Conservation (phyloP, 2,113 vertebrate genomes). For the Salminus brasiliensis region DNA sequence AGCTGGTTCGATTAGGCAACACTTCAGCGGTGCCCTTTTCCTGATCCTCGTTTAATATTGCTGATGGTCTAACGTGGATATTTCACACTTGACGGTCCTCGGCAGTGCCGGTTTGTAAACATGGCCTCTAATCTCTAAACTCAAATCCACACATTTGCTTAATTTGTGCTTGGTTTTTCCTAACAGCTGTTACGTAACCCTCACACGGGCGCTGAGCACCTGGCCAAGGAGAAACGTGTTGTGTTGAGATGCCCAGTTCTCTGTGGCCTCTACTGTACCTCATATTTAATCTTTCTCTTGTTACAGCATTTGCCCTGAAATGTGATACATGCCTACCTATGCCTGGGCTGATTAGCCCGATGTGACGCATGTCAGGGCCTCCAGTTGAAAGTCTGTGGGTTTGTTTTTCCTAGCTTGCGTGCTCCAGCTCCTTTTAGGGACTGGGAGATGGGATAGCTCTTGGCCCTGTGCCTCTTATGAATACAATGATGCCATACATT, state of each 20-base stretch:
- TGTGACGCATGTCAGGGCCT: not conserved
- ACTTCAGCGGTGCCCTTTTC: constrained; percentile 43
- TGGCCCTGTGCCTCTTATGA: constrained; percentile 34
- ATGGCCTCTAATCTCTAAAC: constrained; percentile 14
- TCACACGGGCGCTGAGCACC: not conserved
- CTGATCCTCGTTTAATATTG: constrained; percentile 48
- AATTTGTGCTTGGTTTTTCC: constrained; percentile 51
- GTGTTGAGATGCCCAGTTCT: not conserved
- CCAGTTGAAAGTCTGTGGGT: not conserved
- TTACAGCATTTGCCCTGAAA: not conserved
- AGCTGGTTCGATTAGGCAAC: constrained; percentile 29
- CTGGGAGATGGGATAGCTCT: constrained; percentile 12
- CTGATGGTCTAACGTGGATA: constrained; percentile 41
- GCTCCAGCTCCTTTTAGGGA: not conserved
- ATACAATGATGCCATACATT: constrained; percentile 46
- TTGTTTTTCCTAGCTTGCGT: not conserved
- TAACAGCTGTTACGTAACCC: constrained; percentile 34
- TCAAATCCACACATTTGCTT: constrained; percentile 50
- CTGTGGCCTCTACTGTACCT: not conserved
- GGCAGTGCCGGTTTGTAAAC: constrained; percentile 49
- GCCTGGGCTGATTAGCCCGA: not conserved
- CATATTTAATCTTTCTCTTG: constrained; percentile 10
- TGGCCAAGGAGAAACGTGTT: constrained; percentile 25
- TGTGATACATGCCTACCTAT: not conserved
- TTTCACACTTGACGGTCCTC: constrained; percentile 38